These are phyloP conservation scores for Aegithalos caudatus DNA, from an alignment of 2,113 vertebrate genomes.

Conservation along the genomic window DNA sequence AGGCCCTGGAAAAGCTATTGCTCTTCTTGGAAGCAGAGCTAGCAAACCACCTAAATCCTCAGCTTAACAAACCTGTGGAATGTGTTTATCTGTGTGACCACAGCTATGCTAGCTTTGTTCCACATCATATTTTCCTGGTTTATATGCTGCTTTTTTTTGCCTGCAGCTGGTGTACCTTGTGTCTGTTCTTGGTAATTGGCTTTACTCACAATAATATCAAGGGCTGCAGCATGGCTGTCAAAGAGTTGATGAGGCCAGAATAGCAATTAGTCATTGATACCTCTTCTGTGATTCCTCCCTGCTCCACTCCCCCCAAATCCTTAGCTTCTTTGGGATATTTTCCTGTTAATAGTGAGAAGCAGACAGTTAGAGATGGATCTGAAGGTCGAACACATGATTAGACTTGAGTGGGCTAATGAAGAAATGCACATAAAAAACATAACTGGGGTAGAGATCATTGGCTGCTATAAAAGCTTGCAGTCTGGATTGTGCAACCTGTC, in stretches of 20 bases:
- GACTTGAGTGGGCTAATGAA: background rate
- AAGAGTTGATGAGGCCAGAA: background rate
- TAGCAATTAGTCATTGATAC: background rate
- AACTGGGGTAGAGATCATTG: fast-evolving
- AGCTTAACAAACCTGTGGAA: background rate
- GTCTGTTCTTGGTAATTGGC: background rate
- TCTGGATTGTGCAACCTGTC: background rate
- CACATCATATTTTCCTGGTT: background rate
- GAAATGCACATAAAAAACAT: background rate
- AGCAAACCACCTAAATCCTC: background rate
- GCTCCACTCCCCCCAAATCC: background rate
- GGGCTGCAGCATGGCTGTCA: background rate
- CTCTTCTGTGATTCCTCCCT: background rate
- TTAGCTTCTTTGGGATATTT: background rate
- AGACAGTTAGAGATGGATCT: background rate
- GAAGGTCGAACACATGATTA: background rate
- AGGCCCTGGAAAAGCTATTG: background rate
- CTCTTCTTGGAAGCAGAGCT: background rate
- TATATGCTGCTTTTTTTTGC: background rate
- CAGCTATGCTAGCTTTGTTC: background rate
- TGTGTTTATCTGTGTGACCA: background rate
- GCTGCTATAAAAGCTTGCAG: background rate
- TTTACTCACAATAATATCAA: background rate
- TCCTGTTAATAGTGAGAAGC: background rate
- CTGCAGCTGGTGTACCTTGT: background rate